Conservation (phyloP, 2,113 vertebrate species). For the Daubentonia madagascariensis region DNA sequence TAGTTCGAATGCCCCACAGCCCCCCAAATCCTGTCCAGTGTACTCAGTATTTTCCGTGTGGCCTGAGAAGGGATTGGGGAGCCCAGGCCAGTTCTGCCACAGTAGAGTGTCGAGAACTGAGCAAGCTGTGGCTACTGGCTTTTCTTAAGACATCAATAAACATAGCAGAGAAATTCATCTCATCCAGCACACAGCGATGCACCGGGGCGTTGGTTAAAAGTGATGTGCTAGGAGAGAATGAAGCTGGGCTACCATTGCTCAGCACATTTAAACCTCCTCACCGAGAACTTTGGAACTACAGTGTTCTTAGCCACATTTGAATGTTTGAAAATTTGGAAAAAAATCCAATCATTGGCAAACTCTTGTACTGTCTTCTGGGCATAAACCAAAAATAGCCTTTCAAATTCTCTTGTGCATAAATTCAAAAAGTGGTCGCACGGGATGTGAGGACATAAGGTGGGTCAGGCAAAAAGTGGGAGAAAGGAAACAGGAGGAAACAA, state of each 20-base stretch:
- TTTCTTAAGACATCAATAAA: not conserved
- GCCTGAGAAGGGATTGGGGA: not conserved
- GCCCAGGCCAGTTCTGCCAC: not conserved
- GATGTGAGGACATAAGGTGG: no score
- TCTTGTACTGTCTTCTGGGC: not conserved
- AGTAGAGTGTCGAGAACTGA: not conserved
- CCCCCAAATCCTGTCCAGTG: not conserved
- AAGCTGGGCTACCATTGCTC: not conserved
- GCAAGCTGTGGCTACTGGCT: not conserved
- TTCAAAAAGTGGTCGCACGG: not conserved
- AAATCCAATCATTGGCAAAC: not conserved
- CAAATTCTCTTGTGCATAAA: not conserved
- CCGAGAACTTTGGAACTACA: not conserved
- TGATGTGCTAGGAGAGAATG: not conserved
- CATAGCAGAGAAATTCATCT: not conserved
- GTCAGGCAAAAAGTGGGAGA: not conserved
- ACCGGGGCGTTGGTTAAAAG: not conserved
- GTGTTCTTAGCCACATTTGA: not conserved
- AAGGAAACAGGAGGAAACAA: slow-evolving; percentile 11
- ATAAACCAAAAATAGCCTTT: not conserved
- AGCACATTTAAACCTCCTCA: no score
- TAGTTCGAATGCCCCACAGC: not conserved
- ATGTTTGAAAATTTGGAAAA: not conserved
- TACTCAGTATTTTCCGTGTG: not conserved
- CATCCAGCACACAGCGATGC: accelerated